phyloP scores from a whole-genome alignment of 2,797 vertebrate genomes.

The Spheniscus humboldti region DNA sequence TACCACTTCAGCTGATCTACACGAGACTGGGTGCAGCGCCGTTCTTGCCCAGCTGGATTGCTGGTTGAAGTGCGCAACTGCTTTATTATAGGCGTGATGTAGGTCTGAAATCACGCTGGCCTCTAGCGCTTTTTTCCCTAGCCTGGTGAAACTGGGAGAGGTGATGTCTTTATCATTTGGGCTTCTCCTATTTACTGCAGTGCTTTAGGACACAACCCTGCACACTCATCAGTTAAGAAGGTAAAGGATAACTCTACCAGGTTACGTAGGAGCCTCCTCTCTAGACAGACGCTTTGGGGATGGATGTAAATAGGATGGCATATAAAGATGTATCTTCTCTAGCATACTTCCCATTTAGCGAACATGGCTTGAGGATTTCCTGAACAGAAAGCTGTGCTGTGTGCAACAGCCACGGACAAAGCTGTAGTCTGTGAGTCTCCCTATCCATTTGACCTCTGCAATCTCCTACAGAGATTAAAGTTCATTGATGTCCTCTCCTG shows the following conservation, averaged over 20 bases:
- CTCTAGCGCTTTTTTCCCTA: background rate
- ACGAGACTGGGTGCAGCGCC: rapidly evolving
- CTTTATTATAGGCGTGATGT: rapidly evolving
- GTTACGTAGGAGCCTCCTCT: background rate
- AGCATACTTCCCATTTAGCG: background rate
- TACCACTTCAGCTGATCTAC: background rate
- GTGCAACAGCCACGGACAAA: rapidly evolving
- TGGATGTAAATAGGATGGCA: background rate
- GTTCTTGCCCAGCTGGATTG: rapidly evolving
- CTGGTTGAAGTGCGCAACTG: rapidly evolving
- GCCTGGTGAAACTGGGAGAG: background rate
- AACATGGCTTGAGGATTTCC: background rate
- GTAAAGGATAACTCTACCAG: background rate
- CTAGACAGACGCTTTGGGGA: background rate
- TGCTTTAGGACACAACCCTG: background rate
- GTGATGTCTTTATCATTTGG: background rate
- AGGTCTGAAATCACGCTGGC: background rate
- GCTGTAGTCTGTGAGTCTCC: background rate
- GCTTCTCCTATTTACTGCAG: background rate
- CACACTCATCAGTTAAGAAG: background rate
- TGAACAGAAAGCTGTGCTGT: background rate
- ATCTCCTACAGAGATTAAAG: background rate
- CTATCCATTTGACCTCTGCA: background rate
- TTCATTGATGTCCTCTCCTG: background rate
- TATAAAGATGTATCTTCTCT: background rate